phyloP scores from a whole-genome alignment of 1,140 invertebrate species.

The Brachionus rubens region DNA sequence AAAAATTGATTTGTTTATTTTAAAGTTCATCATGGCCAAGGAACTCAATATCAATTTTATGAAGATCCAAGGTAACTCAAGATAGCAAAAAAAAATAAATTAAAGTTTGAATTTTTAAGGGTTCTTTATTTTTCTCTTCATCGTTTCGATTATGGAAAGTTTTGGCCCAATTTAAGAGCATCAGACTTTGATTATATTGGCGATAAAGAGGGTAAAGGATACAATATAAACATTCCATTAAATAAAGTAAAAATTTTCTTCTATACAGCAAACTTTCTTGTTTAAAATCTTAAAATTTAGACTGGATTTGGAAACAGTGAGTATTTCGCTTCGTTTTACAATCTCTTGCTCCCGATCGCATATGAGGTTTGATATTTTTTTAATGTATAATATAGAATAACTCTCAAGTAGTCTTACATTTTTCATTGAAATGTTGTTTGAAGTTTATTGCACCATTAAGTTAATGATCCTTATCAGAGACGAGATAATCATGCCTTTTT shows the following conservation, averaged over 20 bases:
- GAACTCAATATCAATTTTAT: slow-evolving; percentile 90
- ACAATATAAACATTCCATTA: slow-evolving; percentile 87
- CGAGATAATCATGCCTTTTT: too few species aligned
- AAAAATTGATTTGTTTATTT: not conserved
- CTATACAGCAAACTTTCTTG: too few species aligned
- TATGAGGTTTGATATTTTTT: slow-evolving; percentile 68
- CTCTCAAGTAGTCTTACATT: too few species aligned
- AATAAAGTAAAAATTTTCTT: slow-evolving; percentile 72
- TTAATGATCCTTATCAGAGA: too few species aligned
- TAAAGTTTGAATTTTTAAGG: too few species aligned
- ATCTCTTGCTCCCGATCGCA: slow-evolving; percentile 81
- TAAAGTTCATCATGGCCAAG: slow-evolving; percentile 63
- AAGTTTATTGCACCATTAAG: too few species aligned
- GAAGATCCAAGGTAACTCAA: slow-evolving; percentile 76
- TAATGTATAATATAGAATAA: too few species aligned
- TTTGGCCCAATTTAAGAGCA: slow-evolving; percentile 86
- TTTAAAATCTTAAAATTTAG: too few species aligned
- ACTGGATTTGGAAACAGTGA: slow-evolving; percentile 78
- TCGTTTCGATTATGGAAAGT: slow-evolving; percentile 80
- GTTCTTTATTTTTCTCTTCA: slow-evolving; percentile 96
- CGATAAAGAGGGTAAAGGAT: slow-evolving; percentile 70
- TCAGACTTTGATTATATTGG: slow-evolving; percentile 82
- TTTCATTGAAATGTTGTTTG: too few species aligned
- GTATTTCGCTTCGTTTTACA: slow-evolving; percentile 84
- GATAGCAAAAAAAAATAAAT: too few species aligned